Conservation (phyloP, 2,797 vertebrate species). For the Hippocampus kuda region DNA sequence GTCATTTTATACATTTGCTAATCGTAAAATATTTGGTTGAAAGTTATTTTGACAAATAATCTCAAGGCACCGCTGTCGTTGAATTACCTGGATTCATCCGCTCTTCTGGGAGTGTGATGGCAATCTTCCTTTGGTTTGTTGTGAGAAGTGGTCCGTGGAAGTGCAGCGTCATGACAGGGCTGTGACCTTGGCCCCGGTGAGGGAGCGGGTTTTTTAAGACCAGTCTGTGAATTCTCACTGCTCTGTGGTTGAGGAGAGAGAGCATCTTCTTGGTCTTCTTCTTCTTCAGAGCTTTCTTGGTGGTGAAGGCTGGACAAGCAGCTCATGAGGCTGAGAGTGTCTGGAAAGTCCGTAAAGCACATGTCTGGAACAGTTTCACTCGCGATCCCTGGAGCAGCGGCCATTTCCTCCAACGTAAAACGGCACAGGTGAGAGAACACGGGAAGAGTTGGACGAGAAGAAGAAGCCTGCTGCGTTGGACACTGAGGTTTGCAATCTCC, state of each 20-base stretch:
- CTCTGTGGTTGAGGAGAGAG: slow-evolving; percentile 9
- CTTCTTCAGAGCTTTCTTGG: not conserved
- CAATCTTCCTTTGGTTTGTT: not conserved
- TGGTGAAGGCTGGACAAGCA: slow-evolving; percentile 13
- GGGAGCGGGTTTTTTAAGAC: slow-evolving; percentile 11
- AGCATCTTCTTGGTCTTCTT: slow-evolving; percentile 12
- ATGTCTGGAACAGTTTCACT: slow-evolving; percentile 51
- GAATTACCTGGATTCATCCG: not conserved
- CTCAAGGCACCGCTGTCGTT: not conserved
- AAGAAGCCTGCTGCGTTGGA: slow-evolving; percentile 10
- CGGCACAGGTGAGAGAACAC: not conserved
- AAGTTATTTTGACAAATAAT: too few species aligned
- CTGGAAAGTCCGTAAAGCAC: slow-evolving; percentile 34
- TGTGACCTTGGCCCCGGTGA: not conserved
- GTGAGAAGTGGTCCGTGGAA: not conserved
- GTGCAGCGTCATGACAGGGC: not conserved
- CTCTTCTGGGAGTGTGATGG: not conserved
- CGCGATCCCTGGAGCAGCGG: slow-evolving; percentile 20
- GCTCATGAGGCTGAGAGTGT: slow-evolving; percentile 27
- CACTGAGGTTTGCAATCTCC: slow-evolving; percentile 11
- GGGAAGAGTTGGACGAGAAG: not conserved
- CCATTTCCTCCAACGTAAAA: not conserved
- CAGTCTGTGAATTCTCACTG: not conserved
- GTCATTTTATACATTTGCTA: too few species aligned
- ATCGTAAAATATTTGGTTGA: too few species aligned